Evolutionary conservation across 2,113 vertebrate species (phyloP).

Genomic region (Montifringilla adamsi): DNA sequence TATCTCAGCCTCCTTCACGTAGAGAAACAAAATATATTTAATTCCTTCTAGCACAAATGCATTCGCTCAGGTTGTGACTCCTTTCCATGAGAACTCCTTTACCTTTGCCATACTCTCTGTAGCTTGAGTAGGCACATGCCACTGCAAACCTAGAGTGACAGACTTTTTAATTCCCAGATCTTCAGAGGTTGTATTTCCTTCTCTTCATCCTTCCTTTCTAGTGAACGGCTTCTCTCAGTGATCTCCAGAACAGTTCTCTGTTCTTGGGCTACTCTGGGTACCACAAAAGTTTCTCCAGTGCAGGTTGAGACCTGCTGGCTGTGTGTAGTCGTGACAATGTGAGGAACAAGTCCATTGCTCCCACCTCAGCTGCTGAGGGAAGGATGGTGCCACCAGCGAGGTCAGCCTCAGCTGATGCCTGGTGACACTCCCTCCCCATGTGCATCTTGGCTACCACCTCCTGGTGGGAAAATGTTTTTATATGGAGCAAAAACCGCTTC

Average conservation of each 20-base stretch:
- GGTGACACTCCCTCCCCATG: not conserved
- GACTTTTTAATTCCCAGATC: not conserved
- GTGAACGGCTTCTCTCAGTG: not conserved
- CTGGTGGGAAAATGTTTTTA: constrained; percentile 28
- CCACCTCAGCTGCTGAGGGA: not conserved
- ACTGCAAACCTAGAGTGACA: not conserved
- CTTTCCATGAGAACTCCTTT: not conserved
- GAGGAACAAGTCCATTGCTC: not conserved
- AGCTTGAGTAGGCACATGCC: not conserved
- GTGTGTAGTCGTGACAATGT: accelerated
- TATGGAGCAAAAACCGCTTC: not conserved
- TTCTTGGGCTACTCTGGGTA: not conserved
- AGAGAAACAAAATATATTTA: not conserved
- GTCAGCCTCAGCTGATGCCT: not conserved
- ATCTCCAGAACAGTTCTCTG: accelerated
- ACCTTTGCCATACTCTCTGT: not conserved
- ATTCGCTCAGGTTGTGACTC: not conserved
- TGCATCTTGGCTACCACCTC: constrained; percentile 30
- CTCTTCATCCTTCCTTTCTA: not conserved
- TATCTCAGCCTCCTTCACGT: accelerated
- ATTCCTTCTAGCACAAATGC: not conserved
- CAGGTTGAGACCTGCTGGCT: not conserved
- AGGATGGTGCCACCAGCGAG: not conserved
- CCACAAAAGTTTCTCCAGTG: not conserved
- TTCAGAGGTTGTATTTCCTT: accelerated